A percentile compares a stretch with the other conserved stretches of the same genome.
These are phyloP conservation scores for Hypocryptadius cinnamomeus DNA, from an alignment of 2,113 vertebrate species.

Conservation along the genomic window DNA sequence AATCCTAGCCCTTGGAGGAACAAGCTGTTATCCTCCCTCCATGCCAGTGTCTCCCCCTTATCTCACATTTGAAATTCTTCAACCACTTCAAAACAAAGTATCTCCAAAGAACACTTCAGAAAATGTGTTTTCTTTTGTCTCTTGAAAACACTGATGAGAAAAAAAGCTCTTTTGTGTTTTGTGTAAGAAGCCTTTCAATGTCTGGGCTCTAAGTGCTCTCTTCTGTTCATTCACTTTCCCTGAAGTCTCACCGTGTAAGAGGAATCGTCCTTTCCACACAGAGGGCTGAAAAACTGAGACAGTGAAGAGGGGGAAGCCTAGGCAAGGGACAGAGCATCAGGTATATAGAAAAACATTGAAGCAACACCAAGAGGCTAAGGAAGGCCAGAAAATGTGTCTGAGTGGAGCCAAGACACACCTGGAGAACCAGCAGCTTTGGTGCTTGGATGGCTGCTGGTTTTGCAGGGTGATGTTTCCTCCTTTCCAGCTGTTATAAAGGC, in stretches of 20 bases:
- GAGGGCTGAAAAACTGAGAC: not conserved
- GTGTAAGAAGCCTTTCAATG: constrained; percentile 34
- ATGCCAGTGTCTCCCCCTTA: constrained; percentile 51
- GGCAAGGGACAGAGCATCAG: not conserved
- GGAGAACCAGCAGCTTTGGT: not conserved
- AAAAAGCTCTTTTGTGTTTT: constrained; percentile 48
- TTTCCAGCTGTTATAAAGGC: not conserved
- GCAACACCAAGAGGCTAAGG: not conserved
- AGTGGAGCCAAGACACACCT: not conserved
- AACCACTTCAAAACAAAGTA: constrained; percentile 58
- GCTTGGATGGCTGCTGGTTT: not conserved
- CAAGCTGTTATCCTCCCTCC: constrained; percentile 37
- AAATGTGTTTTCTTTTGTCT: constrained; percentile 66
- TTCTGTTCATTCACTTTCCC: constrained; percentile 57
- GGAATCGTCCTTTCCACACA: not conserved
- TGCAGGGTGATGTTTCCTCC: not conserved
- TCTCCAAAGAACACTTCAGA: constrained; percentile 52
- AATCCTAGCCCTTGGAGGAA: constrained; percentile 44
- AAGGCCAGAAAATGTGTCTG: not conserved
- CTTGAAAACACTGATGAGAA: constrained; percentile 49
- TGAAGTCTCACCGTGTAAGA: not conserved
- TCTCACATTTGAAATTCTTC: constrained; percentile 48
- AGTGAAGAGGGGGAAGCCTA: not conserved
- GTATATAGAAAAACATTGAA: not conserved
- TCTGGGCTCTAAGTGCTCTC: constrained; percentile 40